phyloP scores from a whole-genome alignment of 2,797 vertebrate species.

The Oophaga sylvatica region DNA sequence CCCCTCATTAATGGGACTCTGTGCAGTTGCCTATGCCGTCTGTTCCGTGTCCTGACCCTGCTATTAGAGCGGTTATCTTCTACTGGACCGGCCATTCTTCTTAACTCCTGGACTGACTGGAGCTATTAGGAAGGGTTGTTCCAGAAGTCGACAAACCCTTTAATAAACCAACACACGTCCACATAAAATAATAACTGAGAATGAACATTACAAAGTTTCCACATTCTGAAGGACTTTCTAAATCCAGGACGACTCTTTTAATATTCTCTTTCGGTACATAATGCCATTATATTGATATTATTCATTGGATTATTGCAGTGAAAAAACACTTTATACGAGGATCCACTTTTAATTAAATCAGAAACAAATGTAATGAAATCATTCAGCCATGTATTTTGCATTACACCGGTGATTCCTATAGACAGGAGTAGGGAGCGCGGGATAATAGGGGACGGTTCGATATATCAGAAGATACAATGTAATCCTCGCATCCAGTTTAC shows the following conservation, averaged over 20 bases:
- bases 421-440: neutral
- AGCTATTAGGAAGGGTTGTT: too few species aligned
- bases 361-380: constrained; percentile 26
- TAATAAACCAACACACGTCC: neutral
- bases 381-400: constrained; percentile 18
- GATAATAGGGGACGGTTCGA: neutral
- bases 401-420: constrained; percentile 5
- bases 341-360: constrained; percentile 28
- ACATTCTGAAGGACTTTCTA: neutral
- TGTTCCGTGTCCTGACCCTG: too few species aligned
- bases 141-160: too few species aligned
- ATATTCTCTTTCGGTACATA: neutral
- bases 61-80: too few species aligned
- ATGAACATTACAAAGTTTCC: neutral
- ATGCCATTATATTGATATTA: neutral
- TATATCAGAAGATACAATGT: constrained; percentile 14
- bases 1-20: too few species aligned
- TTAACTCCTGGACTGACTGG: too few species aligned
- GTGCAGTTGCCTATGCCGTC: too few species aligned
- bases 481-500: constrained; percentile 11
- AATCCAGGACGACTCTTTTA: constrained; percentile 7
- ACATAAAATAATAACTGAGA: neutral
- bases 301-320: constrained; percentile 12
- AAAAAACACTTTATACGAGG: constrained; percentile 2
- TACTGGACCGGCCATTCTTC: too few species aligned